Conservation (phyloP, 2,797 vertebrate genomes). For the Neopelma chrysocephalum region DNA sequence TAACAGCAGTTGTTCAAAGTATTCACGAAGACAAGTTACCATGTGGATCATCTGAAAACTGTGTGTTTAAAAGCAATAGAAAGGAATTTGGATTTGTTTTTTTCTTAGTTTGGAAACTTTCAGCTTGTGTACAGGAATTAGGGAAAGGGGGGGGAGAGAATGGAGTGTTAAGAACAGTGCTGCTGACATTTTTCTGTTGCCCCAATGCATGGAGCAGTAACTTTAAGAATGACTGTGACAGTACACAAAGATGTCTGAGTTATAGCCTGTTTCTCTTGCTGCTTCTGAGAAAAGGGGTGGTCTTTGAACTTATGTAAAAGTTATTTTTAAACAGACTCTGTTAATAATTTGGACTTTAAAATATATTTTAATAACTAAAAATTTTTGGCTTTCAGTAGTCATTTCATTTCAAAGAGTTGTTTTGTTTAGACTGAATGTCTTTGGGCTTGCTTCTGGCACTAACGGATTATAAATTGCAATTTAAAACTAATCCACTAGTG, state of each 20-base stretch:
- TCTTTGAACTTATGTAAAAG: not conserved
- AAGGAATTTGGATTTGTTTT: not conserved
- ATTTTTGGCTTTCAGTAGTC: not conserved
- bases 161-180: not conserved
- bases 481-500: not conserved
- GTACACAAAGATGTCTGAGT: not conserved
- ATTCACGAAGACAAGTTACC: not conserved
- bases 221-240: not conserved
- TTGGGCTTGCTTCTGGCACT: not conserved
- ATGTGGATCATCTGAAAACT: not conserved
- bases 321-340: not conserved
- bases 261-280: not conserved
- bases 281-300: not conserved
- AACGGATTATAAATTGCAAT: not conserved
- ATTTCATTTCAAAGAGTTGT: not conserved
- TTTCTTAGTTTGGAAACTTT: not conserved
- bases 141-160: fast-evolving
- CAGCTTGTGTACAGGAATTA: not conserved
- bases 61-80: not conserved
- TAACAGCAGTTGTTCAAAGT: not conserved
- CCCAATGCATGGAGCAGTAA: not conserved
- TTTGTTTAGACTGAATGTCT: not conserved
- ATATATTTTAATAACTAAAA: not conserved
- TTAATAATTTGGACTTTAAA: not conserved
- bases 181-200: not conserved